These are phyloP conservation scores for Dioctria rufipes DNA, from an alignment of 2,888 invertebrate species.

Conservation along the genomic window DNA sequence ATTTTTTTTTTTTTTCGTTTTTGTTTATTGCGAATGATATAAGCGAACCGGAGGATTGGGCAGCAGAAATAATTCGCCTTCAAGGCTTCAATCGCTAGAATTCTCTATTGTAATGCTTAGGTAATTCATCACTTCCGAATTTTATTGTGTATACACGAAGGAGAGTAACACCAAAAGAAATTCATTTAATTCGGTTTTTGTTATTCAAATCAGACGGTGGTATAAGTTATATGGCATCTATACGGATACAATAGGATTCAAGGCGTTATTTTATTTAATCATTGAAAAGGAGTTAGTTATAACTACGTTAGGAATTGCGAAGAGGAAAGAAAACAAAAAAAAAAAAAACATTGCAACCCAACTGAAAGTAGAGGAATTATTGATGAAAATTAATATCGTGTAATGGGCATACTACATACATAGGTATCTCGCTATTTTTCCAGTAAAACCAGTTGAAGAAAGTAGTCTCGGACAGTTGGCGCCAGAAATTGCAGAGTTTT, in stretches of 20 bases:
- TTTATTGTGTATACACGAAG: conserved; percentile 19
- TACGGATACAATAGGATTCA: neutral
- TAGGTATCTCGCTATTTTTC: too few relatives aligned
- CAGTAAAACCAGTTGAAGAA: too few relatives aligned
- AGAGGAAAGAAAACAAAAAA: too few relatives aligned
- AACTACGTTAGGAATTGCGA: too few relatives aligned
- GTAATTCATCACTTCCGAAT: conserved; percentile 54
- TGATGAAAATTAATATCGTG: too few relatives aligned
- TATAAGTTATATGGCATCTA: conserved; percentile 2
- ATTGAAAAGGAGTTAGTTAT: too few relatives aligned
- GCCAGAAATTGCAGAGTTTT: too few relatives aligned
- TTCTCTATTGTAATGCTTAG: conserved; percentile 24
- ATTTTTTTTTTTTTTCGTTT: conserved; percentile 42
- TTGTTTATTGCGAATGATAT: conserved; percentile 11
- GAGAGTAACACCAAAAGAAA: conserved; percentile 1
- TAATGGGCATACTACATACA: too few relatives aligned
- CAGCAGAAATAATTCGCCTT: conserved; percentile 27
- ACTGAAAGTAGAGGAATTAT: too few relatives aligned
- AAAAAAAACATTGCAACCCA: too few relatives aligned
- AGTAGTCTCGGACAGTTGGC: too few relatives aligned
- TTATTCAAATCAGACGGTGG: conserved; percentile 31
- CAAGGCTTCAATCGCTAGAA: conserved; percentile 35
- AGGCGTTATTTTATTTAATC: conserved; percentile 1
- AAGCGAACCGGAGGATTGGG: conserved; percentile 1
- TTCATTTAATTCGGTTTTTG: conserved; percentile 42